Percentiles rank a stretch among this genome's conserved stretches.
These are phyloP conservation scores for Acropora tenuis DNA, from an alignment of 64 coral and sea anemone genomes.

Conservation along the genomic window DNA sequence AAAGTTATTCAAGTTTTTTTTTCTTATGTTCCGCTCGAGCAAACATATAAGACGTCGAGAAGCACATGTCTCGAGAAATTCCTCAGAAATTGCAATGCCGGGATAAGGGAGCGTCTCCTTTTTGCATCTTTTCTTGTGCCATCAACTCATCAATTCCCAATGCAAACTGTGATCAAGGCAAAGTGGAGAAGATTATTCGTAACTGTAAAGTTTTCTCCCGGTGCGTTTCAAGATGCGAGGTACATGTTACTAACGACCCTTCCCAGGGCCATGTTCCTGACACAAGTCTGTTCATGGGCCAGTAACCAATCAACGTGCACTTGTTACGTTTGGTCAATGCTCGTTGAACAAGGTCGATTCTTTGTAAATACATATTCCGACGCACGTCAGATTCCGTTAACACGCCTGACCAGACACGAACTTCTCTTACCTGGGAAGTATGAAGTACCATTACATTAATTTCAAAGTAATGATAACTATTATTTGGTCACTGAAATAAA, in stretches of 20 bases:
- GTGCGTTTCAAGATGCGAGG: slow-evolving; percentile 74
- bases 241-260: slow-evolving; percentile 72
- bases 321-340: slow-evolving; percentile 34
- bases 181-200: slow-evolving; percentile 64
- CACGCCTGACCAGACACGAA: slow-evolving; percentile 85
- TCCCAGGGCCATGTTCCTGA: slow-evolving; percentile 93
- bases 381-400: slow-evolving; percentile 64
- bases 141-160: background rate
- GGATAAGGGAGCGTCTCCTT: too few species aligned
- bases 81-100: too few species aligned
- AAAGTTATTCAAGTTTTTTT: too few species aligned
- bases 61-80: too few species aligned
- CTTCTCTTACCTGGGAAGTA: slow-evolving; percentile 72
- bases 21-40: too few species aligned
- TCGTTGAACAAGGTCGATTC: slow-evolving; percentile 77
- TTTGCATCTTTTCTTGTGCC: too few species aligned
- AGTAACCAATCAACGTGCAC: slow-evolving; percentile 84
- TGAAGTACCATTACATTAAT: background rate
- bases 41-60: too few species aligned
- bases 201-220: slow-evolving; percentile 63
- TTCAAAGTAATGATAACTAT: too few species aligned
- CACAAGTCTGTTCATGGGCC: slow-evolving; percentile 91
- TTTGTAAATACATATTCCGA: slow-evolving; percentile 84
- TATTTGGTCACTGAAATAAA: too few species aligned
- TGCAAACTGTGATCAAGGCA: slow-evolving; percentile 42